Evolutionary conservation across 2,888 invertebrate genomes (phyloP).

Genomic region (Norana najaformis): DNA sequence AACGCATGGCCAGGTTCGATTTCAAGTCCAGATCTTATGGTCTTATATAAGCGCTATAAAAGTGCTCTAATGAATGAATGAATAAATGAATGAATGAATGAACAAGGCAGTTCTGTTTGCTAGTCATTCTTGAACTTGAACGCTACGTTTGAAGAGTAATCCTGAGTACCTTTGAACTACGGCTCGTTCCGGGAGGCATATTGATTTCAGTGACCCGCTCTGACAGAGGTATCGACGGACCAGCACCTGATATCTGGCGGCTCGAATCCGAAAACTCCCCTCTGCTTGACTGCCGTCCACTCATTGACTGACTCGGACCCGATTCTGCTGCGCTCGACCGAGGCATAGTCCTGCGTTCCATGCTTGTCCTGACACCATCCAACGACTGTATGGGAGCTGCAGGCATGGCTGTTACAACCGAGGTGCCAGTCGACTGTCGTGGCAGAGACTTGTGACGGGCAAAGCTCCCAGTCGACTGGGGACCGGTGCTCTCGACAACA

Average conservation of each 20-base stretch:
- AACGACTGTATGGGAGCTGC: neutral
- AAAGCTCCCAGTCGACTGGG: neutral
- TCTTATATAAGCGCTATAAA: neutral
- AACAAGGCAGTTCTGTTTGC: neutral
- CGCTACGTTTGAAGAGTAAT: neutral
- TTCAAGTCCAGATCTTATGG: neutral
- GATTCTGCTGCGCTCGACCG: neutral
- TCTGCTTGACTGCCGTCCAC: neutral
- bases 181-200: neutral
- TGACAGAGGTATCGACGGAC: neutral
- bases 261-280: neutral
- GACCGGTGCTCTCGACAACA: neutral
- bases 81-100: neutral
- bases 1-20: neutral
- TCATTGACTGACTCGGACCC: neutral
- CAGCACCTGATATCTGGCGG: neutral
- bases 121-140: neutral
- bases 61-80: neutral
- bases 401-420: neutral
- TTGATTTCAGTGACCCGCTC: neutral
- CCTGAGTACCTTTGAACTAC: neutral
- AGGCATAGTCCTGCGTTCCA: neutral
- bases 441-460: neutral
- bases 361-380: neutral
- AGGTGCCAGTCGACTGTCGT: neutral